Conservation (phyloP, 2,113 vertebrate species). For the Saguinus midas region DNA sequence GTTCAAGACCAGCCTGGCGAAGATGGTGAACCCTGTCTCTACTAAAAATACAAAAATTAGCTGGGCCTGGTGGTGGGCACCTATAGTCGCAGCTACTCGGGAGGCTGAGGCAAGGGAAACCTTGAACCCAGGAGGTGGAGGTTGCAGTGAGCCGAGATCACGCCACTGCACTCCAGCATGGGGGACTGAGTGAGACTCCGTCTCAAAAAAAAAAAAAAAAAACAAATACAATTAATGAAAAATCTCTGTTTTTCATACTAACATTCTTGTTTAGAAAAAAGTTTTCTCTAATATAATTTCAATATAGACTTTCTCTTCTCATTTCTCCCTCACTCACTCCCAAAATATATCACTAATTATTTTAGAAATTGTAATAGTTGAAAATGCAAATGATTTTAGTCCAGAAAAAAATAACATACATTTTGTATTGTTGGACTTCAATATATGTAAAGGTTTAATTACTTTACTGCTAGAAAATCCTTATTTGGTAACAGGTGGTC, state of each 20-base stretch:
- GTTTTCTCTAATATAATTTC: background rate
- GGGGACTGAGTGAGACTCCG: too few relatives aligned
- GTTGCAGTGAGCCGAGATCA: too few relatives aligned
- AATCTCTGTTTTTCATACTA: background rate
- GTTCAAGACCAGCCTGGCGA: too few relatives aligned
- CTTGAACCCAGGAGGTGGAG: too few relatives aligned
- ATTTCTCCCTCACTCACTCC: background rate
- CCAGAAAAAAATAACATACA: background rate
- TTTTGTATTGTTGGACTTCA: background rate
- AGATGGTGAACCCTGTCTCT: too few relatives aligned
- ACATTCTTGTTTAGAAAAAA: background rate
- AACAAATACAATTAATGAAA: background rate
- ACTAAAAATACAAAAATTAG: too few relatives aligned
- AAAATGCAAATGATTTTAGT: slow-evolving; percentile 8
- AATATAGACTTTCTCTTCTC: background rate
- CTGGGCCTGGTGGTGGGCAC: too few relatives aligned
- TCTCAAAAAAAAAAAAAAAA: too few relatives aligned
- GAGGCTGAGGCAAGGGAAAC: too few relatives aligned
- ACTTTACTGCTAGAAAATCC: background rate
- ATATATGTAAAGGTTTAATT: background rate
- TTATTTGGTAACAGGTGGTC: background rate
- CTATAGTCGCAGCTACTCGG: too few relatives aligned
- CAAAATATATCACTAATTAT: background rate
- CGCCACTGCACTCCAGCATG: too few relatives aligned
- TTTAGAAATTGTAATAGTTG: background rate